phyloP scores from a whole-genome alignment of 2,888 invertebrate species.

The Sialis lutaria region DNA sequence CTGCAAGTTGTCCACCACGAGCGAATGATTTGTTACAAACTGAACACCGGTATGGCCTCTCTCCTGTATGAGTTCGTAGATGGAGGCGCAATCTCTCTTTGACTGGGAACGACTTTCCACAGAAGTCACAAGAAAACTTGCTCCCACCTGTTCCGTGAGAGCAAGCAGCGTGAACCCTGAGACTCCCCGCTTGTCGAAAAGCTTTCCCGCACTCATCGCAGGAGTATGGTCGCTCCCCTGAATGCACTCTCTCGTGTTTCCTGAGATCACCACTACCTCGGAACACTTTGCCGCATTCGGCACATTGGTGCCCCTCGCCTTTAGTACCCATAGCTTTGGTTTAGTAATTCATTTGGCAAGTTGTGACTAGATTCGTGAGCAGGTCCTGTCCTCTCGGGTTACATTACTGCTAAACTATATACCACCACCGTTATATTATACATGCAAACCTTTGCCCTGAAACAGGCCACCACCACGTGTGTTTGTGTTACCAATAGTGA shows the following conservation, averaged over 20 bases:
- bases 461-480: too few species aligned
- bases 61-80: constrained; percentile 53
- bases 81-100: constrained; percentile 61
- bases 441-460: too few species aligned
- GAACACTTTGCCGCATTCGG: constrained; percentile 44
- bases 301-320: constrained; percentile 33
- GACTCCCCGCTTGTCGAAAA: constrained; percentile 44
- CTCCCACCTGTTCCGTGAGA: constrained; percentile 30
- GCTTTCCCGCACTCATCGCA: constrained; percentile 43
- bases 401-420: too few species aligned
- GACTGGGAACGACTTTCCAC: constrained; percentile 56
- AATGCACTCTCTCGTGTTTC: constrained; percentile 48
- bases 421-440: too few species aligned
- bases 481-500: too few species aligned
- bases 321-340: constrained; percentile 6
- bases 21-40: constrained; percentile 48
- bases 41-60: constrained; percentile 45
- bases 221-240: constrained; percentile 40
- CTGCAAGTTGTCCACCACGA: constrained; percentile 53
- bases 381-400: too few species aligned
- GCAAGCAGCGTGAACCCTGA: constrained; percentile 43
- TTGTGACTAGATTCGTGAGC: too few species aligned
- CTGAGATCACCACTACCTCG: constrained; percentile 43
- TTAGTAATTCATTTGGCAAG: too few species aligned
- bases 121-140: constrained; percentile 51